These are phyloP conservation scores for Aricia agestis DNA, from an alignment of 1,140 invertebrate genomes.

Conservation along the genomic window DNA sequence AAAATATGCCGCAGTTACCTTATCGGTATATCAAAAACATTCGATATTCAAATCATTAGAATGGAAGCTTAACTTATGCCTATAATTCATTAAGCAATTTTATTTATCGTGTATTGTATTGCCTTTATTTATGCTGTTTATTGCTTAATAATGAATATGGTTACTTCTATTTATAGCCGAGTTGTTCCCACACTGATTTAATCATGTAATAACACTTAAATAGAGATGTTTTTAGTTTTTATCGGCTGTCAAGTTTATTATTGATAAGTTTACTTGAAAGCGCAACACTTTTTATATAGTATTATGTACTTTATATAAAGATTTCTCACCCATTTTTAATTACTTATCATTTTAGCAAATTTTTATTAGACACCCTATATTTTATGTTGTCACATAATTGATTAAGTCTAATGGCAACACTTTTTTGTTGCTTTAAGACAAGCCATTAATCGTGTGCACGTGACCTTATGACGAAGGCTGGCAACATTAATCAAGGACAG, in stretches of 20 bases:
- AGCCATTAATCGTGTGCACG: no score
- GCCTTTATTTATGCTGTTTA: constrained; percentile 10
- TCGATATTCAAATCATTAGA: constrained; percentile 12
- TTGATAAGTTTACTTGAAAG: neutral
- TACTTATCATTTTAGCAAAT: no score
- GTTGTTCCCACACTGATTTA: constrained; percentile 3
- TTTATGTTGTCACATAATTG: no score
- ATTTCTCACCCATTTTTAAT: no score
- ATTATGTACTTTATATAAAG: no score
- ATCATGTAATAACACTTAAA: constrained; percentile 3
- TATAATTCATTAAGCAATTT: constrained; percentile 8
- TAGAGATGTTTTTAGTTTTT: constrained; percentile 2
- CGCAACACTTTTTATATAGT: no score
- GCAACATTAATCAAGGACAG: constrained; percentile 63
- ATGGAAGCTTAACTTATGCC: constrained; percentile 1
- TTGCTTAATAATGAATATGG: neutral
- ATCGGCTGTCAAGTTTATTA: neutral
- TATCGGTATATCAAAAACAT: constrained; percentile 2
- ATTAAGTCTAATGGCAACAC: no score
- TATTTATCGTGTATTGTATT: constrained; percentile 15
- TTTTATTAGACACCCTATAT: no score
- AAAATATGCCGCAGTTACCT: neutral
- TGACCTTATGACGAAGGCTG: neutral
- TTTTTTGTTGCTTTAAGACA: no score
- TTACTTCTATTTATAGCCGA: neutral